Percentiles rank a stretch among this genome's conserved stretches.
Conservation (phyloP, 2,888 invertebrate genomes). For the Heteropelma amictum region DNA sequence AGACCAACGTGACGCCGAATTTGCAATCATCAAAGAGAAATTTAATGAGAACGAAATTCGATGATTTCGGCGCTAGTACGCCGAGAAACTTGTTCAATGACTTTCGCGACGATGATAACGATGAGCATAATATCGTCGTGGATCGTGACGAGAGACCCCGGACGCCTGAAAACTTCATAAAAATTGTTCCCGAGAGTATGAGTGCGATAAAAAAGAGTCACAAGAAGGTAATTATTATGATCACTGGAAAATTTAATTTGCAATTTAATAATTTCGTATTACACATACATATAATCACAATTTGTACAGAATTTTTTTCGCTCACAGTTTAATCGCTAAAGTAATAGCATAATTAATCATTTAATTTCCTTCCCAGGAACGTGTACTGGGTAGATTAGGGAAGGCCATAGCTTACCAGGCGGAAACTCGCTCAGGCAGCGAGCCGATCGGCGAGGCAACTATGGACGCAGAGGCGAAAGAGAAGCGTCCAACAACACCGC, state of each 20-base stretch:
- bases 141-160: slow-evolving; percentile 58
- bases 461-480: slow-evolving; percentile 44
- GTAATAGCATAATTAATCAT: not conserved
- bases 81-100: slow-evolving; percentile 71
- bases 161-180: slow-evolving; percentile 69
- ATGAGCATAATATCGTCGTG: too few relatives aligned
- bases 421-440: slow-evolving; percentile 25
- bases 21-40: slow-evolving; percentile 55
- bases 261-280: not conserved
- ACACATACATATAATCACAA: too few relatives aligned
- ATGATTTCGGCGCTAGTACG: slow-evolving; percentile 63
- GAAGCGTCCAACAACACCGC: slow-evolving; percentile 59
- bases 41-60: slow-evolving; percentile 37
- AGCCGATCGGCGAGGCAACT: slow-evolving; percentile 22
- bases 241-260: not conserved
- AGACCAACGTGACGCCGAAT: slow-evolving; percentile 60
- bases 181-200: slow-evolving; percentile 71
- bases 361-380: slow-evolving; percentile 57
- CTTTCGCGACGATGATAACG: slow-evolving; percentile 63
- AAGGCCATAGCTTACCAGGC: slow-evolving; percentile 39
- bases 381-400: slow-evolving; percentile 60
- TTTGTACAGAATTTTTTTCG: too few relatives aligned
- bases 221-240: slow-evolving; percentile 67
- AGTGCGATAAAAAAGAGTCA: slow-evolving; percentile 74
- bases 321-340: too few relatives aligned